A percentile compares a stretch with the other conserved stretches of the same genome.
These are phyloP conservation scores for Dicyrtomina minuta DNA, from an alignment of 2,888 invertebrate species.

Conservation along the genomic window DNA sequence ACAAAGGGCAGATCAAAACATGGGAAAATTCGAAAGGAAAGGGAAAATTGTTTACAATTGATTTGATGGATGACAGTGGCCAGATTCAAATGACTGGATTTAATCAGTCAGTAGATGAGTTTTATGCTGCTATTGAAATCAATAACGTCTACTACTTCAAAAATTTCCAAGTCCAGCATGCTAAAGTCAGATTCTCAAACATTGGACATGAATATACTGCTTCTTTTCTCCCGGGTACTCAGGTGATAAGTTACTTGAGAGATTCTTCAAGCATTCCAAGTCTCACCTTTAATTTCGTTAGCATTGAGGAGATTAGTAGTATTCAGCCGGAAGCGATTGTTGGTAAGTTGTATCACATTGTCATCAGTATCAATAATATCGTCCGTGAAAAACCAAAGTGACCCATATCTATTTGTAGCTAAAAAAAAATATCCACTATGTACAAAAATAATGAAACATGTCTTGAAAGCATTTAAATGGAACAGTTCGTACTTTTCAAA, in stretches of 20 bases:
- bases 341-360: conserved; percentile 67
- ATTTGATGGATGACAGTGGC: conserved; percentile 88
- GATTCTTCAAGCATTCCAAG: conserved; percentile 69
- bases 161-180: conserved; percentile 81
- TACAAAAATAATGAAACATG: no score
- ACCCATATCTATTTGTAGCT: no score
- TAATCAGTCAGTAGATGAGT: conserved; percentile 82
- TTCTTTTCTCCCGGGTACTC: conserved; percentile 76
- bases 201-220: conserved; percentile 95
- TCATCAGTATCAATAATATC: no score
- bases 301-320: conserved; percentile 71
- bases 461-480: neutral
- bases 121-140: conserved; percentile 80
- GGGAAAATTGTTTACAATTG: conserved; percentile 90
- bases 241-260: conserved; percentile 60
- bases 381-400: no score
- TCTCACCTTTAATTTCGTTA: conserved; percentile 73
- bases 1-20: conserved; percentile 75
- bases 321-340: conserved; percentile 69
- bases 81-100: conserved; percentile 93
- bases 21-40: conserved; percentile 93
- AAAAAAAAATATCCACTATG: no score
- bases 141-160: conserved; percentile 86
- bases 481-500: no score
- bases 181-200: conserved; percentile 83